phyloP scores from a whole-genome alignment of 2,888 invertebrate genomes.

The Catocala nupta region DNA sequence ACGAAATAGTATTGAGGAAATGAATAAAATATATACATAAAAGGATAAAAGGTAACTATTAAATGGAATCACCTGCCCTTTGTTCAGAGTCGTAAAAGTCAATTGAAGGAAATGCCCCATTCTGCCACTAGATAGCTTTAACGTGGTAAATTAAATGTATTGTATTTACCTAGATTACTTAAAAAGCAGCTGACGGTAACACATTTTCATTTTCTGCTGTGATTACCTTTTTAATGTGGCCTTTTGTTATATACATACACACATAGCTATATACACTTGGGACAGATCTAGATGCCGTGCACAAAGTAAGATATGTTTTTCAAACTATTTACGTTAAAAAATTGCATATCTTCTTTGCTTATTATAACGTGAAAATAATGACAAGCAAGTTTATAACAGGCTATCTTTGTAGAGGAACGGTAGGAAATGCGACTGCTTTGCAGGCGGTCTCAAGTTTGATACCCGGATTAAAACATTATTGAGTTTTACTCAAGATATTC shows the following conservation, averaged over 20 bases:
- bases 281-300: too few species aligned
- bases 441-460: too few species aligned
- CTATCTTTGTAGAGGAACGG: too few species aligned
- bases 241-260: not conserved
- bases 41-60: conserved; percentile 16
- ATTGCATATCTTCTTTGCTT: too few species aligned
- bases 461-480: too few species aligned
- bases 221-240: not conserved
- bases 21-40: conserved; percentile 6
- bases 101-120: conserved; percentile 18
- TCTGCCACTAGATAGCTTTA: conserved; percentile 8
- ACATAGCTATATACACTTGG: not conserved
- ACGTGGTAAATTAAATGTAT: conserved; percentile 12
- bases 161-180: conserved; percentile 16
- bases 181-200: conserved; percentile 10
- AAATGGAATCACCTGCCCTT: conserved; percentile 22
- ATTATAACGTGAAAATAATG: too few species aligned
- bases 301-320: too few species aligned
- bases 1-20: conserved; percentile 7
- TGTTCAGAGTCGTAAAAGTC: conserved; percentile 16
- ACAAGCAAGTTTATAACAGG: too few species aligned
- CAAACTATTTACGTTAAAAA: too few species aligned
- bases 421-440: too few species aligned
- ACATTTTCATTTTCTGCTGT: not conserved
- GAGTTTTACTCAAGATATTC: too few species aligned